Percentiles rank a stretch among this genome's conserved stretches.
Evolutionary conservation across 2,113 vertebrate genomes (phyloP).

Genomic region (Limanda limanda): DNA sequence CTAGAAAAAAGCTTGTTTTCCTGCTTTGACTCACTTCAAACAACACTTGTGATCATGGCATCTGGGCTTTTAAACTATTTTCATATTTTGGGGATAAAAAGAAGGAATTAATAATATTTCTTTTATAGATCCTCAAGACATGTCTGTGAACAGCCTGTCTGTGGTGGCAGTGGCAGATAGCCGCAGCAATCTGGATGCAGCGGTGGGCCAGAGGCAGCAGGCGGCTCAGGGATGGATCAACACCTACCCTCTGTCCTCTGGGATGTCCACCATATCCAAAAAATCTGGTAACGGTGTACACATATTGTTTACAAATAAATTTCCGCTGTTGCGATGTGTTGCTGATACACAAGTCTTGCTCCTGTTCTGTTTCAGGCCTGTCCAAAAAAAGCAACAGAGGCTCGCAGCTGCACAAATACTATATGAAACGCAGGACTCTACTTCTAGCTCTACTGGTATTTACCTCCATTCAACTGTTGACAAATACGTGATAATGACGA

Average conservation of each 20-base stretch:
- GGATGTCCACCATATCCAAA: conserved; percentile 98
- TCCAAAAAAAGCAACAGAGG: conserved; percentile 97
- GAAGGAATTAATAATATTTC: not conserved
- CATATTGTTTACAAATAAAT: not conserved
- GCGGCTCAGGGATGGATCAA: conserved; percentile 97
- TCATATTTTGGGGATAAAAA: not conserved
- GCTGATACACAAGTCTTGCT: not conserved
- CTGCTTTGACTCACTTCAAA: no score
- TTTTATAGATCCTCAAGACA: conserved; percentile 92
- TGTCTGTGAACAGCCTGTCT: conserved; percentile 85
- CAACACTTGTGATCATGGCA: no score
- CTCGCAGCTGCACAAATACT: conserved; percentile 97
- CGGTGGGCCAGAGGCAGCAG: conserved; percentile 93
- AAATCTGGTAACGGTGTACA: conserved; percentile 87
- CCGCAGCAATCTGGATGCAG: conserved; percentile 90
- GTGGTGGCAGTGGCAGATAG: conserved; percentile 83
- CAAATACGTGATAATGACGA: not conserved
- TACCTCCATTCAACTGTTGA: not conserved
- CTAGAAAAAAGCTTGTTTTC: no score
- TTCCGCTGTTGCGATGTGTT: not conserved
- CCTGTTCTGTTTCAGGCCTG: conserved; percentile 82
- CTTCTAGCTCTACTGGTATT: conserved; percentile 91
- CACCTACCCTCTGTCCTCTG: conserved; percentile 95
- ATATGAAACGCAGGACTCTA: conserved; percentile 95
- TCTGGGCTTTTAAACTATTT: not conserved